Evolutionary conservation across 2,113 vertebrate genomes (phyloP).

Genomic region (Acrocephalus arundinaceus): DNA sequence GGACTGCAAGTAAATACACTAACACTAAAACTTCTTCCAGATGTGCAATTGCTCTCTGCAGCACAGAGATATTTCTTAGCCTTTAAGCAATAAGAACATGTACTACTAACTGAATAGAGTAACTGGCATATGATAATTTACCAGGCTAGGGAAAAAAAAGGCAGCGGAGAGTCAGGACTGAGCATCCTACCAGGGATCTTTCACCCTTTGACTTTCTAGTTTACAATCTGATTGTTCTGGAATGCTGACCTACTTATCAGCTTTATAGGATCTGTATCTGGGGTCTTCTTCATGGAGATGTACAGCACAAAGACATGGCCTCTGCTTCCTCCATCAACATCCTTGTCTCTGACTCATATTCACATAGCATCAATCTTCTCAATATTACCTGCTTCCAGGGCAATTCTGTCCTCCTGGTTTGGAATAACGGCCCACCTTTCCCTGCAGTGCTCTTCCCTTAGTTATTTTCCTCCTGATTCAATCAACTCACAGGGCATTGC

Average conservation of each 20-base stretch:
- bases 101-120: background rate
- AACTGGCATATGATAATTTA: background rate
- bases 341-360: background rate
- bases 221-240: background rate
- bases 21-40: conserved; percentile 11
- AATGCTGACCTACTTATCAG: fast-evolving
- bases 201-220: background rate
- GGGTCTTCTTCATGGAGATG: background rate
- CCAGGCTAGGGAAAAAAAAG: background rate
- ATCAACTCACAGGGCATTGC: background rate
- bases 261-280: background rate
- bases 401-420: background rate
- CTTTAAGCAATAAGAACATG: conserved; percentile 26
- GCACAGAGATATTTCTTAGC: conserved; percentile 20
- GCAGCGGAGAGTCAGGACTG: background rate
- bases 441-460: background rate
- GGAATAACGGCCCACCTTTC: background rate
- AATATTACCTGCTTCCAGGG: background rate
- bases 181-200: background rate
- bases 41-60: conserved; percentile 8
- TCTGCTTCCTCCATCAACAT: background rate
- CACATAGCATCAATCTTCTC: background rate
- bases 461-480: background rate
- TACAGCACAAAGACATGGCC: fast-evolving
- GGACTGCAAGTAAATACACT: background rate